These are phyloP conservation scores for Dinomys branickii DNA, from an alignment of 2,113 vertebrate genomes.

Conservation along the genomic window DNA sequence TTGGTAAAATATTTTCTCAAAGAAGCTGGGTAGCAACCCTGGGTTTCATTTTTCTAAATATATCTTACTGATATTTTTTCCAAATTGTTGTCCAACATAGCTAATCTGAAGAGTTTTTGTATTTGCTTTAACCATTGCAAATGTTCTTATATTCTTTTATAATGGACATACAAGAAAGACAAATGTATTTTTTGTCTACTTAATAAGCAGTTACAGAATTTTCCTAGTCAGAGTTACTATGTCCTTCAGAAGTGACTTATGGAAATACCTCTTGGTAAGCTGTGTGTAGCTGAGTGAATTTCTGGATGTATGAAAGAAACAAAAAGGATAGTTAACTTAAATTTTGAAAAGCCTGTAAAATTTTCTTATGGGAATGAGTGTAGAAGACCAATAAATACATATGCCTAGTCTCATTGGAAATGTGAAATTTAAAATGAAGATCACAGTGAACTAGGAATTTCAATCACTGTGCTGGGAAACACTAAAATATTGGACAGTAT, in stretches of 20 bases:
- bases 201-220: constrained; percentile 76
- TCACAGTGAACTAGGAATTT: not conserved
- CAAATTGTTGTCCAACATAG: constrained; percentile 81
- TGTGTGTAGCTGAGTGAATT: not conserved
- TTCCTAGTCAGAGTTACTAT: not conserved
- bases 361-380: not conserved
- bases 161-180: constrained; percentile 70
- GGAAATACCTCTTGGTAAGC: constrained; percentile 70
- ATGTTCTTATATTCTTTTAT: constrained; percentile 77
- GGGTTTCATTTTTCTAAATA: constrained; percentile 84
- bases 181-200: constrained; percentile 76
- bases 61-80: constrained; percentile 83
- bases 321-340: not conserved
- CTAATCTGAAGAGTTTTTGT: constrained; percentile 81
- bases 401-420: not conserved
- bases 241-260: constrained; percentile 73
- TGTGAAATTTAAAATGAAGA: not conserved
- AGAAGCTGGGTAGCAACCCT: constrained; percentile 80
- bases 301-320: not conserved
- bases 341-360: not conserved
- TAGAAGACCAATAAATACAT: not conserved
- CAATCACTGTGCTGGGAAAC: not conserved
- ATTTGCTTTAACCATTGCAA: constrained; percentile 80
- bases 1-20: constrained; percentile 84
- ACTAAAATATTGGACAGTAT: not conserved